Percentiles rank a stretch among this genome's conserved stretches.
Conservation (phyloP, 2,797 vertebrate genomes). For the Amniataba percoides region DNA sequence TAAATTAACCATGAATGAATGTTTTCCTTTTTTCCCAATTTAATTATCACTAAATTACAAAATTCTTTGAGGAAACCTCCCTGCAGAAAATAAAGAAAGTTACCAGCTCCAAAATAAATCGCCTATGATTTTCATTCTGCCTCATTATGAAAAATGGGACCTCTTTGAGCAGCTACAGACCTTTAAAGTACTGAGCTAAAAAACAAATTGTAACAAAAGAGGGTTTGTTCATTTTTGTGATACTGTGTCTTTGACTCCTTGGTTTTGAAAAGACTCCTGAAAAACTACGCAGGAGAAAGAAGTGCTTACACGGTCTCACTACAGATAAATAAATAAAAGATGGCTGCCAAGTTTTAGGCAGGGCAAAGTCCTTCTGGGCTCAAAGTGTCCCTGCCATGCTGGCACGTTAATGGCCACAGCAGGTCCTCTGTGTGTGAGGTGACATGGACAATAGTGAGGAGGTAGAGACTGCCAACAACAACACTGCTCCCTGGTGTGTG, state of each 20-base stretch:
- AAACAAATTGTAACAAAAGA: background rate
- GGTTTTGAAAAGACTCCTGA: too few species aligned
- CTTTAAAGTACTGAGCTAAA: background rate
- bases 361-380: conserved; percentile 22
- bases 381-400: conserved; percentile 31
- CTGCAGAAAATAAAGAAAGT: background rate
- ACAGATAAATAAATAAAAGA: conserved; percentile 30
- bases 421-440: conserved; percentile 44
- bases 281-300: conserved; percentile 5
- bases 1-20: background rate
- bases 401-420: conserved; percentile 59
- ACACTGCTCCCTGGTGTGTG: conserved; percentile 60
- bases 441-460: conserved; percentile 61
- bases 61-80: background rate
- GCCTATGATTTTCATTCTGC: background rate
- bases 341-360: conserved; percentile 8
- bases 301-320: background rate
- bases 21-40: background rate
- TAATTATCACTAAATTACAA: background rate
- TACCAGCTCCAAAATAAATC: background rate
- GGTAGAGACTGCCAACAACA: conserved; percentile 57
- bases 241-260: background rate
- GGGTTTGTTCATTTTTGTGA: background rate
- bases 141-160: background rate
- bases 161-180: background rate